Evolutionary conservation across 2,888 invertebrate species (phyloP), one percentile per base, ranked within the genome.

Genomic region (Hedya salicella): DNA sequence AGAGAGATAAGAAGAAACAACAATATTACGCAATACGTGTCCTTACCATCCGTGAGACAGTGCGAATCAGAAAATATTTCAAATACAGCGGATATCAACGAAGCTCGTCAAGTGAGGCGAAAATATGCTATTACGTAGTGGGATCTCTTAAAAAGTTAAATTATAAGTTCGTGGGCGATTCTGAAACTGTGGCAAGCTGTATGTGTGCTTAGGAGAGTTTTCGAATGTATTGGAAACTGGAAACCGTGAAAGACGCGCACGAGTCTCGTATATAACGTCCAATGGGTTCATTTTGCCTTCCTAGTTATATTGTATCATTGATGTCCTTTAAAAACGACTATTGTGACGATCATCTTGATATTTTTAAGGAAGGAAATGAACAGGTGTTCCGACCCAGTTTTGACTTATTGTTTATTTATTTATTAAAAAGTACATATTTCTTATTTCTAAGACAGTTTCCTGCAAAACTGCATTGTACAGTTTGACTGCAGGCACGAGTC

Each of bases 21-120:
- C 42, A 77, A 82, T 82, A 78, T 82, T 82, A 85, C 83, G 79
- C 77, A 85, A 85, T 80, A 87, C 81, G 88, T 86, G 88, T 86
- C 84, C 87, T 89, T 89, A 90, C 89, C 88, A 86, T 88, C 87
- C 83, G 80, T 84, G 76, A 82, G 83, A 84, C 78, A 84, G 89
- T 89, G 89, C 88, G 81, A 83, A 83, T 82, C 76, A 83, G 80
- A 86, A 86, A 88, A 86, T 39, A 9, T 79, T 36, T 85, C 80
- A 86, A 25, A 77, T 85, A 87, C 79, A 84, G 83, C 85, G 76
- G 78, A 84, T 81, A 85, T 71, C 78, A 80, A 82, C 72, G 79
- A 76, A 81, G 72, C 80, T 78, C 75, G 75, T 74, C 68, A 76
- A 70, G 52, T 42, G 50, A 48, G 30, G 40, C 59, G 25, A 49